A percentile compares a stretch with the other conserved stretches of the same genome.
phyloP scores from a whole-genome alignment of 2,113 vertebrate genomes.

The Stigmatopora nigra region DNA sequence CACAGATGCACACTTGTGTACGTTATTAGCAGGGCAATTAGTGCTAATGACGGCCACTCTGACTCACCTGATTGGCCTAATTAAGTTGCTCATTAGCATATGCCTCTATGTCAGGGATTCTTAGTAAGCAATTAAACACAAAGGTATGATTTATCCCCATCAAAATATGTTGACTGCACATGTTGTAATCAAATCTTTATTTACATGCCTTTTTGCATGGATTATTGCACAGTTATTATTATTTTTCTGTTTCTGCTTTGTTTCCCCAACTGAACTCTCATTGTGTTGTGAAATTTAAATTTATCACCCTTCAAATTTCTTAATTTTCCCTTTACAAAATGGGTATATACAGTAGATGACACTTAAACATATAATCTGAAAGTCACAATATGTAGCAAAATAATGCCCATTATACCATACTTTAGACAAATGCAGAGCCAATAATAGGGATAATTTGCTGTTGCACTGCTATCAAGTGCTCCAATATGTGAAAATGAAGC shows the following conservation, averaged over 20 bases:
- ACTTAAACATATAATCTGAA: no score
- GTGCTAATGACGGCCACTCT: not conserved
- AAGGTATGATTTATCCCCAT: not conserved
- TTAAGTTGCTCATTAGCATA: conserved; percentile 10
- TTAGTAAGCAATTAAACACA: not conserved
- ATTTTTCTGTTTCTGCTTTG: not conserved
- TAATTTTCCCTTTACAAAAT: no score
- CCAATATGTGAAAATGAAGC: no score
- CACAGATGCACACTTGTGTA: not conserved
- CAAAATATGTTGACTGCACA: not conserved
- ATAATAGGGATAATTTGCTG: no score
- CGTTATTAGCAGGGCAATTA: conserved; percentile 8
- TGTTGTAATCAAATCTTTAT: not conserved
- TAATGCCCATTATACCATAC: no score
- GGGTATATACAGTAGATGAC: no score
- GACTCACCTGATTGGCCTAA: conserved; percentile 9
- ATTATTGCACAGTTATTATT: not conserved
- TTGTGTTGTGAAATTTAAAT: no score
- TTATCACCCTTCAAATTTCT: no score
- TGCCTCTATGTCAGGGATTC: not conserved
- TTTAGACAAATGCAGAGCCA: no score
- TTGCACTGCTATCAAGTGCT: no score
- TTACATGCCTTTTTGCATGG: not conserved
- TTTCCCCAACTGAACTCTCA: no score
- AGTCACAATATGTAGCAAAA: no score